A percentile compares a stretch with the other conserved stretches of the same genome.
phyloP scores from a whole-genome alignment of 2,888 invertebrate species.

The Cephus sareptanus region DNA sequence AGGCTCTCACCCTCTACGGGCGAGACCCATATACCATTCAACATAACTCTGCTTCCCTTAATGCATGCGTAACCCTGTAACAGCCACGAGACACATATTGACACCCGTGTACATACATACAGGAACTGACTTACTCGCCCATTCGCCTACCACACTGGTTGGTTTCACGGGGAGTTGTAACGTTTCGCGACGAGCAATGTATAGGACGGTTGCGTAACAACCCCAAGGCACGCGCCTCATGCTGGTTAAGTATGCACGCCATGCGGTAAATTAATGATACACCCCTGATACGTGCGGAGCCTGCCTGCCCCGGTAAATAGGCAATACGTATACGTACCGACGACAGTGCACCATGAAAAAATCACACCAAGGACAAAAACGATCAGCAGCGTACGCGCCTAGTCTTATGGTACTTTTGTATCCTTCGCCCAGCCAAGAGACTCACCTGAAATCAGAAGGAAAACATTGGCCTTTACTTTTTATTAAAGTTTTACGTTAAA shows the following conservation, averaged over 20 bases:
- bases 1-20: neutral
- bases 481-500: neutral
- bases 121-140: neutral
- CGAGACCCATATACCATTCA: neutral
- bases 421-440: neutral
- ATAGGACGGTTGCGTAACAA: neutral
- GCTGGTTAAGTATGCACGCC: neutral
- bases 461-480: neutral
- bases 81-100: neutral
- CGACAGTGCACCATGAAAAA: neutral
- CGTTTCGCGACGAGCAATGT: neutral
- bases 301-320: neutral
- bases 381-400: neutral
- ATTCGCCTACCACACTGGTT: neutral
- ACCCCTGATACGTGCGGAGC: neutral
- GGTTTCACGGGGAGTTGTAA: neutral
- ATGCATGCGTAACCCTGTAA: neutral
- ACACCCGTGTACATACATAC: neutral
- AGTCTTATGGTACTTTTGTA: neutral
- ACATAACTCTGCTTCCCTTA: neutral
- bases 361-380: neutral
- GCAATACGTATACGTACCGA: neutral
- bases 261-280: neutral
- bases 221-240: neutral
- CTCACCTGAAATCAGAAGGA: slow-evolving; percentile 32